Base-by-base conservation (phyloP, 2,888 invertebrate genomes). In the Pasiphila rectangulata region DNA sequence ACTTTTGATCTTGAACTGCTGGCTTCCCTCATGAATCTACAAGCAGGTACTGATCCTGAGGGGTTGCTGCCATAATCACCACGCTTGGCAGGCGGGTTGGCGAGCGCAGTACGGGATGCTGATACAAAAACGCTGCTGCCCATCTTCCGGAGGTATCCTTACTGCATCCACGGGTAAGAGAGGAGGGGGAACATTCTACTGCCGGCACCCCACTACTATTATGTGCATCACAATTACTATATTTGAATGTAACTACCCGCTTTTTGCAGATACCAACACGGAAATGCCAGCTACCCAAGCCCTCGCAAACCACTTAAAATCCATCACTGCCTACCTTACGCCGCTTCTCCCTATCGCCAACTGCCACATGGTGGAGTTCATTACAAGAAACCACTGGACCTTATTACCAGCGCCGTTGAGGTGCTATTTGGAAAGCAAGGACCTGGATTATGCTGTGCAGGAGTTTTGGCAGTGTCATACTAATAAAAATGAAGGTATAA, bases 341-440 rank as follows among this genome's bases (percentile, higher is more conserved):
- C 91, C 92, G 0, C 79, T 92, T 27, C 75, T 92, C 51, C 87
- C 91, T 0, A 75, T 96, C 17, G 90, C 92, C 0, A 94, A 95
- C 72, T 93, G 94, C 57, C 96, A 96, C 70, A 93, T 95, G 91
- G 95, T 87, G 0, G 86, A 87, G 50, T 85, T 85, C 46, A 57
- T 95, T 32, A 93, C 93, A 0, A 83, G 92, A 5, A 79, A 91
- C 30, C 90, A 93, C 44, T 95, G 94, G 93, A 71, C 90, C 0
- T 88, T 62, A 2, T 66, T 95, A 6, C 93, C 94, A 0, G 51
- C 59, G 5, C 56, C 73, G 0, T 76, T 95, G 9, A 86, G 80
- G 62, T 57, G 68, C 0, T 90, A 92, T 62, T 72, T 94, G 4
- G 74, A 89, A 10, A 50, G 61, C 0, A 56, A 74, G 24, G 79